A percentile compares a stretch with the other conserved stretches of the same genome.
phyloP scores from a whole-genome alignment of 2,113 vertebrate genomes.

The Gasterosteus nipponicus region DNA sequence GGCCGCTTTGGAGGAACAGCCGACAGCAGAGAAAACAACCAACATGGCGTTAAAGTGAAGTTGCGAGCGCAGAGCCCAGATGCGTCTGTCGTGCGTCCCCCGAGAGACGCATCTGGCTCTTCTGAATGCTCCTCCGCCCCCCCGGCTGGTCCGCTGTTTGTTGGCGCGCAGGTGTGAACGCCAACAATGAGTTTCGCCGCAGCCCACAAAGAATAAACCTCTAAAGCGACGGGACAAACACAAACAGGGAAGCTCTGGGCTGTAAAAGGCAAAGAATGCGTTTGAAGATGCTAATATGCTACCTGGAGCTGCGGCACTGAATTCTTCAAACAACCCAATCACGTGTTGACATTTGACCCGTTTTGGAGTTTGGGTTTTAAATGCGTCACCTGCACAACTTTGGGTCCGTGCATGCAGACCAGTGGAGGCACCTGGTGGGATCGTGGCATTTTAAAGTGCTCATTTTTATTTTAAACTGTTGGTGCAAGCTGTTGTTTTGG shows the following conservation, averaged over 20 bases:
- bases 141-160: not conserved
- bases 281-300: not conserved
- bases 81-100: not conserved
- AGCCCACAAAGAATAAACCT: not conserved
- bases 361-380: not conserved
- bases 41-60: not conserved
- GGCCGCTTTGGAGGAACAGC: not conserved
- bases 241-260: not conserved
- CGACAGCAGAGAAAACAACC: not conserved
- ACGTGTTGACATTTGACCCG: not conserved
- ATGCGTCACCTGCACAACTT: not conserved
- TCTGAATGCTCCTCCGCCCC: constrained; percentile 9
- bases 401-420: not conserved
- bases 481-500: constrained; percentile 14
- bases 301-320: not conserved
- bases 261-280: not conserved
- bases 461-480: not conserved
- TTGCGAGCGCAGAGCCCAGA: not conserved
- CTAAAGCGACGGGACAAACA: not conserved
- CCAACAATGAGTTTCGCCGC: not conserved
- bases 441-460: not conserved
- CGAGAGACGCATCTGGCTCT: not conserved
- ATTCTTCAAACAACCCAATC: not conserved
- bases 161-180: not conserved
- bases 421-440: not conserved